Evolutionary conservation across 2,113 vertebrate genomes (phyloP), one percentile per base, ranked within the genome.

Genomic region (Ornithorhynchus anatinus): DNA sequence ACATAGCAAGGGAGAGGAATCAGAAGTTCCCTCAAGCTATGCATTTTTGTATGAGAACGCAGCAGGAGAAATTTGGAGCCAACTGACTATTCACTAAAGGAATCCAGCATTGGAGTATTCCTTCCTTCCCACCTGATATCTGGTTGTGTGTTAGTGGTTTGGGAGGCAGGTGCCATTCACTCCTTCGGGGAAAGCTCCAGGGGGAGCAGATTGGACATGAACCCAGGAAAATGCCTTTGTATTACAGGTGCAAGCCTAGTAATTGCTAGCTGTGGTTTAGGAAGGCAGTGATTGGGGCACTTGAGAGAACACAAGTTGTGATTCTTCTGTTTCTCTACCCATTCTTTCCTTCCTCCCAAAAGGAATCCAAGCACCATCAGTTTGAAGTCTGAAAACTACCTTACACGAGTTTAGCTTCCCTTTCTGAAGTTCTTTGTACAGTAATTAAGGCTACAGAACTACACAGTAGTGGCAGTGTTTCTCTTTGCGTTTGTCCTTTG

Each of bases 41-140:
- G n/a, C 62, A 62, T 91, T 92, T 89, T 90, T 90, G 54, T 75
- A 45, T 75, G 80, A 67, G 59, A 86, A 83, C 36, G 80, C 56
- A 74, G 72, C 72, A 68, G 71, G 78, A 57, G 48, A 53, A 56
- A 75, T 84, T 88, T 86, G 77, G 83, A 61, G 72, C 63, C 80
- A 32, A 71, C 42, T 27, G 22, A 23, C 58, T 79, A 43, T 63
- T 60, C 23, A 81, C 59, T 74, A 64, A 51, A 59, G 81, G 67
- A 70, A 75, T 79, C 77, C 61, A 71, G 31, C 37, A 36, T 60
- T 59, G 43, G 45, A 53, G 50, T 51, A 38, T 38, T 51, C 54
- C 47, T 17, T 47, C 32, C 75, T 68, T 62, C 59, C 4, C 9
- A 17, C 11, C 53, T 20, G n/a, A 29, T 63, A 25, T 59, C 74